Evolutionary conservation across 1,140 invertebrate species (phyloP), one percentile per base, ranked within the genome.

Genomic region (Lasaia peninsularis): DNA sequence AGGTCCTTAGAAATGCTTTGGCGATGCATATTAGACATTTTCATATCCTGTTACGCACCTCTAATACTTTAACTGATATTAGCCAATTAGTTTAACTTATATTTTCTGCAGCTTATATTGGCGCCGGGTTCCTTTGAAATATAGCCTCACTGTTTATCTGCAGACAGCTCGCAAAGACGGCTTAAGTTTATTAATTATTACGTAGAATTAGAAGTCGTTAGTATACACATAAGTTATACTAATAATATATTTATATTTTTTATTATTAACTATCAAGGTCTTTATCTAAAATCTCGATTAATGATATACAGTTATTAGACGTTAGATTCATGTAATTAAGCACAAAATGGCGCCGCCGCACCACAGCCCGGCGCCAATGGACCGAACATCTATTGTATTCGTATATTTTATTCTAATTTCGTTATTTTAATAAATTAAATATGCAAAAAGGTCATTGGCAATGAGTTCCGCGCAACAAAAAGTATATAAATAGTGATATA

Each of bases 381-480:
- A 37, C 34, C 14, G 14, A 16, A 37, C 14, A 40, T 16, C 37
- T 40, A 40, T 40, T 40, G 37, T 40, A n/a, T 44, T 44, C 40
- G 40, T 18, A 44, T 44, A 44, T 44, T 16, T 44, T 44, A 44
- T 44, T 44, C 40, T 18, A 44, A 44, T 44, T 44, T 20, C 18
- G 18, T 10, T 44, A 44, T 44, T 44, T 44, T 44, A 16, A 44
- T 44, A 44, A 44, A 44, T 44, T 44, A 44, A 28, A 44, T 20
- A 44, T 44, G 18, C 40, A 18, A 44, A 51, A 32, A 56, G 54
- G 40, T 56, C 54, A 48, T 56, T 56, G 40, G 24, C 52, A 54
- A 48, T 34, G 33, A 40, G 37, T 40, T 40, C 37, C 16, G 37
- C 37, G 8, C 14, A 9, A 14, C 12, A 12, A 12, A 37, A 40